phyloP scores from a whole-genome alignment of 1,140 invertebrate genomes.

The Lysiphlebus fabarum region DNA sequence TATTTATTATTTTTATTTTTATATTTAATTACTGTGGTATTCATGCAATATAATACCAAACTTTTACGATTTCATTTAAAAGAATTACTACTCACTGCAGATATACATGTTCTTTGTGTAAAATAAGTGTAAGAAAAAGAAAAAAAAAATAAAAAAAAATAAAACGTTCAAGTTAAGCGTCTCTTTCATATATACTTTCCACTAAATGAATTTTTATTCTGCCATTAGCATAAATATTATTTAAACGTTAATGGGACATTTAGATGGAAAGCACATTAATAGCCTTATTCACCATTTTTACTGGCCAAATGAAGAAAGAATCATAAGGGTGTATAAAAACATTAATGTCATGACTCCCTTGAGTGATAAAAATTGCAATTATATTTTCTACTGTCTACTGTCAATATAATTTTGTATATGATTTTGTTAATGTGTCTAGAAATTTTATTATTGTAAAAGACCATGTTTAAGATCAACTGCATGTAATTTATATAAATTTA shows the following conservation, averaged over 20 bases:
- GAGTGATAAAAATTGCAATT: too few species aligned
- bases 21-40: too few species aligned
- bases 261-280: conserved; percentile 26
- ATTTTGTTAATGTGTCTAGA: too few species aligned
- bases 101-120: neutral
- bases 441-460: too few species aligned
- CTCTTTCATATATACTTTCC: conserved; percentile 14
- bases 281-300: too few species aligned
- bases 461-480: too few species aligned
- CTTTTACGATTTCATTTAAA: conserved; percentile 31
- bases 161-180: neutral
- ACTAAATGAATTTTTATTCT: conserved; percentile 33
- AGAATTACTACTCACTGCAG: conserved; percentile 27
- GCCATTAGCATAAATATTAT: conserved; percentile 33
- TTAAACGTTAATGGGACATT: conserved; percentile 30
- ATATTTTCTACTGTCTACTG: too few species aligned
- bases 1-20: too few species aligned
- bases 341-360: conserved; percentile 18
- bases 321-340: conserved; percentile 4
- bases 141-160: neutral
- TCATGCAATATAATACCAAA: too few species aligned
- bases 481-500: too few species aligned
- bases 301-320: too few species aligned
- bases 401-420: too few species aligned
- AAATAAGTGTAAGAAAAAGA: conserved; percentile 11